Conservation (phyloP, 2,113 vertebrate genomes). For the Notechis scutatus region DNA sequence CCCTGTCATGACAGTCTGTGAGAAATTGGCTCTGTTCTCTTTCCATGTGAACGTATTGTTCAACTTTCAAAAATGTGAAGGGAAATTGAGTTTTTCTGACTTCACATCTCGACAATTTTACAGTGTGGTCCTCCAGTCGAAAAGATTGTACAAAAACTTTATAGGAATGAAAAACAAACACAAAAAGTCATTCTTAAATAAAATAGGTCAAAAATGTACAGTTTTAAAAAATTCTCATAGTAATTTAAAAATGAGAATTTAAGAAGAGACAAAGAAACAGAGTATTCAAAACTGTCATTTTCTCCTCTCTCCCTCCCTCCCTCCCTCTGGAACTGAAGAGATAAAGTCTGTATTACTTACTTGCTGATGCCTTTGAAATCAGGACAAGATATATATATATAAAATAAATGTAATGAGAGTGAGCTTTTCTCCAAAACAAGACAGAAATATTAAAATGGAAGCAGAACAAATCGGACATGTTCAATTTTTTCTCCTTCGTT, state of each 20-base stretch:
- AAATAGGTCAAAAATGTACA: neutral
- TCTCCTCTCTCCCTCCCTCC: neutral
- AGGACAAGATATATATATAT: neutral
- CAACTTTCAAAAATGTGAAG: neutral
- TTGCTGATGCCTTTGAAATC: neutral
- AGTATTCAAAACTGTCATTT: neutral
- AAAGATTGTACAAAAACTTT: neutral
- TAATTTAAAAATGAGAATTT: neutral
- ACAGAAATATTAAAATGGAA: neutral
- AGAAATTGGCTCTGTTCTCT: neutral
- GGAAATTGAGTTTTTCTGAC: neutral
- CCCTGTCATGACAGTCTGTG: neutral
- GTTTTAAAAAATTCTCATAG: neutral
- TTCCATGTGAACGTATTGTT: neutral
- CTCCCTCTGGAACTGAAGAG: neutral
- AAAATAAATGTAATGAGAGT: neutral
- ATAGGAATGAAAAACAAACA: neutral
- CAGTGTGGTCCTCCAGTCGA: neutral
- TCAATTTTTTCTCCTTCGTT: neutral
- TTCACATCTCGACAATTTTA: neutral
- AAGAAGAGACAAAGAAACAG: neutral
- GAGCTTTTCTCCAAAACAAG: neutral
- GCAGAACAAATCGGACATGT: neutral
- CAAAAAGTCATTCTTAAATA: neutral
- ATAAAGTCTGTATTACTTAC: neutral